A percentile compares a stretch with the other conserved stretches of the same genome.
Conservation (phyloP, 2,888 invertebrate genomes). For the Hydriomena furcata region DNA sequence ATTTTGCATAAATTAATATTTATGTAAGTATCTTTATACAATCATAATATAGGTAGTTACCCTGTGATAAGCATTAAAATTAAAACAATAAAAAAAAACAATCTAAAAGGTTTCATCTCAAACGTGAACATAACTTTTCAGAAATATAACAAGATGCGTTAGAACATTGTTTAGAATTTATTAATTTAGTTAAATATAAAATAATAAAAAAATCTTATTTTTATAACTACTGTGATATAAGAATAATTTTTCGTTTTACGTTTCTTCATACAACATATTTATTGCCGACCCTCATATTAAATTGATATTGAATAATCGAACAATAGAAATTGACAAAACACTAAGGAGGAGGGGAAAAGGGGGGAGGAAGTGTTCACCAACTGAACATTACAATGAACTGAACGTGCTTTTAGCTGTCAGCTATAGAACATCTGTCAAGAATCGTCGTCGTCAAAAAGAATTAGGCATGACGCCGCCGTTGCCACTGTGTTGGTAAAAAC, state of each 20-base stretch:
- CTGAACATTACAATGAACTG: no score
- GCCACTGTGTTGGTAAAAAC: no score
- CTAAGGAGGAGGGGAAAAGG: no score
- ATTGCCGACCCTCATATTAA: constrained; percentile 2
- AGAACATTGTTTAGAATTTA: constrained; percentile 10
- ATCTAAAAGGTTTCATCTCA: not conserved
- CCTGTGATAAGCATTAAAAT: constrained; percentile 28
- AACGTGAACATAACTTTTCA: not conserved
- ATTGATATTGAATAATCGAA: constrained; percentile 10
- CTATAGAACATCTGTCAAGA: no score
- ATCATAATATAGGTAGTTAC: constrained; percentile 22
- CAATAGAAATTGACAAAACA: constrained; percentile 15
- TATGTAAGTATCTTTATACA: constrained; percentile 17
- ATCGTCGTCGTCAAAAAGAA: no score
- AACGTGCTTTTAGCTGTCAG: no score
- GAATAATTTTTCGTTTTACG: constrained; percentile 14
- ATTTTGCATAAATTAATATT: constrained; percentile 20
- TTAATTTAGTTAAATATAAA: constrained; percentile 4
- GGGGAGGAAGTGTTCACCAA: no score
- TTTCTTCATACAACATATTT: not conserved
- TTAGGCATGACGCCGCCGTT: no score
- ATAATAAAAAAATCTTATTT: constrained; percentile 4
- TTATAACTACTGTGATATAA: constrained; percentile 1
- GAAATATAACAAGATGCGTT: not conserved
- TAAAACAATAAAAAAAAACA: constrained; percentile 18